These are phyloP conservation scores for Paracyprichromis sp. DNA, from an alignment of 2,113 vertebrate genomes.

Conservation along the genomic window DNA sequence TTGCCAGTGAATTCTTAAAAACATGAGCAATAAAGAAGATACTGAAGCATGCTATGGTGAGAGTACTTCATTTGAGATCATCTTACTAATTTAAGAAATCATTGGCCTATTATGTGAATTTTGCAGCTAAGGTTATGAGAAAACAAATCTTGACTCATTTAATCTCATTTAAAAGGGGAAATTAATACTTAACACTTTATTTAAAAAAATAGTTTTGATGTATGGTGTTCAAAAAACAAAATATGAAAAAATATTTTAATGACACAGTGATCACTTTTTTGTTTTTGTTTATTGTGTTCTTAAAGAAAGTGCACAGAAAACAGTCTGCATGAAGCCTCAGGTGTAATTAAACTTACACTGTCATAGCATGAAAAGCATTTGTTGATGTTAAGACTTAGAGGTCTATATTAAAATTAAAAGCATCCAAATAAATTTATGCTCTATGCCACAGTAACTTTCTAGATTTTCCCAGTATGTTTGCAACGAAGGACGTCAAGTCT, in stretches of 20 bases:
- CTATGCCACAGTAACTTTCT: background rate
- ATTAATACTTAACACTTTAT: background rate
- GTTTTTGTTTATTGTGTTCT: background rate
- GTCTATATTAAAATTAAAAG: background rate
- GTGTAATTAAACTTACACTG: constrained; percentile 60
- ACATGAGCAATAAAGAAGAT: background rate
- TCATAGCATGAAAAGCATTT: background rate
- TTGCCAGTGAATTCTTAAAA: background rate
- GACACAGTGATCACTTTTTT: background rate
- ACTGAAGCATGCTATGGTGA: background rate
- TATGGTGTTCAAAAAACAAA: background rate
- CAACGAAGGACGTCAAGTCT: background rate
- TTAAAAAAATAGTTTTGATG: background rate
- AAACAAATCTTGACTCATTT: background rate
- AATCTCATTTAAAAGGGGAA: background rate
- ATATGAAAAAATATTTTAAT: background rate
- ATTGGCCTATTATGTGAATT: background rate
- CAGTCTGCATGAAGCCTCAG: background rate
- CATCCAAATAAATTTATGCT: background rate
- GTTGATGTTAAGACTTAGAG: background rate
- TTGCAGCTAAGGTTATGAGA: background rate
- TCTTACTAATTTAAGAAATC: background rate
- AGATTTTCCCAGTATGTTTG: background rate
- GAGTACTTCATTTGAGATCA: background rate
- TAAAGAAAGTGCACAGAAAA: background rate